phyloP scores from a whole-genome alignment of 2,888 invertebrate species.

The Dilophus febrilis region DNA sequence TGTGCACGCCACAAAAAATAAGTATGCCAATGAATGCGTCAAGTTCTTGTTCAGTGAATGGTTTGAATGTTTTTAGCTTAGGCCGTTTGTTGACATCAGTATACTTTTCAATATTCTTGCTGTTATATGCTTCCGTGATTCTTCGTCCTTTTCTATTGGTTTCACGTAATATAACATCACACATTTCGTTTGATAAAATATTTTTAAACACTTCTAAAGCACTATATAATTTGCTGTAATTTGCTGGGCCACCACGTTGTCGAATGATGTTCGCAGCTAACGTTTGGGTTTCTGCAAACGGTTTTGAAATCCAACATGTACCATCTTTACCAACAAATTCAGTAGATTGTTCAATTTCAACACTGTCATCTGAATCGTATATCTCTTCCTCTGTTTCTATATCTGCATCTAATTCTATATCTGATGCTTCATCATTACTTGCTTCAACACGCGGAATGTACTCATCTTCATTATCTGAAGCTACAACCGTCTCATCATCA shows the following conservation, averaged over 20 bases:
- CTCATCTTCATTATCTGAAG: not conserved
- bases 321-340: not conserved
- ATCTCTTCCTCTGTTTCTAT: not conserved
- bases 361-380: not conserved
- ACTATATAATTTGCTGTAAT: not conserved
- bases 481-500: not conserved
- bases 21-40: too few relatives aligned
- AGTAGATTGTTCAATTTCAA: not conserved
- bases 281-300: not conserved
- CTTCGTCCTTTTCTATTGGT: too few relatives aligned
- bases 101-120: too few relatives aligned
- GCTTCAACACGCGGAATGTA: not conserved
- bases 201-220: not conserved
- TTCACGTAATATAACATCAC: not conserved
- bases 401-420: not conserved
- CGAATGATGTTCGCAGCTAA: not conserved
- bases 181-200: not conserved
- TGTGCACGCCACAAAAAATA: too few relatives aligned
- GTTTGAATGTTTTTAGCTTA: too few relatives aligned
- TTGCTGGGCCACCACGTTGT: not conserved
- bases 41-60: too few relatives aligned
- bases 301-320: not conserved
- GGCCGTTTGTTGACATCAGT: too few relatives aligned
- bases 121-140: too few relatives aligned
- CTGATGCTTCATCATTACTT: not conserved